Base-by-base conservation (phyloP, 2,113 vertebrate species). In the Lycaon pictus region DNA sequence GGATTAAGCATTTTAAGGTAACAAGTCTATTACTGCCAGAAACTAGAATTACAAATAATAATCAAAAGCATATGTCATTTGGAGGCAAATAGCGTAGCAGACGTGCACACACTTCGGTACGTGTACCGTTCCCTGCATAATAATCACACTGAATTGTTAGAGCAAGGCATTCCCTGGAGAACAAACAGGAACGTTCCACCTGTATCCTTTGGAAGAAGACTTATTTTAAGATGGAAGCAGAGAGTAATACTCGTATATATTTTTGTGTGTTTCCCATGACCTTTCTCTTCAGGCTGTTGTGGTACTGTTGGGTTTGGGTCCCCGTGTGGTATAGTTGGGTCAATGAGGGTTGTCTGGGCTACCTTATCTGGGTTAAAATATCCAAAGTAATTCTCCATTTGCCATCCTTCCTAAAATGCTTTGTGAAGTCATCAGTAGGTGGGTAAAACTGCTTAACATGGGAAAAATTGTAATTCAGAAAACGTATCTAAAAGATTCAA, bases 401-500 rank as follows among this genome's bases (percentile, higher is more conserved):
- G 72, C 35, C 53, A n/a, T 69, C 12, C 17, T 48, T 91, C 71
- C 65, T 79, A 37, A 97, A 82, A 17, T 11, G 25, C 35, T 86
- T 92, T 60, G 35, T 80, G 92, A 65, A 86, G 58, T 89, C 55
- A 65, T 80, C 43, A 37, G 74, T 69, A 82, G 79, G 79, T 92
- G 48, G 55, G 20, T 79, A 77, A 91, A 88, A 90, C 85, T 88
- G 15, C 15, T 93, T 76, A 65, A 55, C 10, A 56, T 0, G 55
- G 29, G 72, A 25, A 94, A 97, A 94, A 84, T 25, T 96, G 55
- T 90, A 71, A 93, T 69, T 96, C 67, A 80, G 67, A 97, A 94
- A 65, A 93, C 84, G 81, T 58, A n/a, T 51, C 63, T 91, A 48
- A 80, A 81, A 96, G 43, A 62, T 19, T 90, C 69, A 90, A 48